Evolutionary conservation across 2,113 vertebrate species (phyloP).

Genomic region (Coreoperca whiteheadi): DNA sequence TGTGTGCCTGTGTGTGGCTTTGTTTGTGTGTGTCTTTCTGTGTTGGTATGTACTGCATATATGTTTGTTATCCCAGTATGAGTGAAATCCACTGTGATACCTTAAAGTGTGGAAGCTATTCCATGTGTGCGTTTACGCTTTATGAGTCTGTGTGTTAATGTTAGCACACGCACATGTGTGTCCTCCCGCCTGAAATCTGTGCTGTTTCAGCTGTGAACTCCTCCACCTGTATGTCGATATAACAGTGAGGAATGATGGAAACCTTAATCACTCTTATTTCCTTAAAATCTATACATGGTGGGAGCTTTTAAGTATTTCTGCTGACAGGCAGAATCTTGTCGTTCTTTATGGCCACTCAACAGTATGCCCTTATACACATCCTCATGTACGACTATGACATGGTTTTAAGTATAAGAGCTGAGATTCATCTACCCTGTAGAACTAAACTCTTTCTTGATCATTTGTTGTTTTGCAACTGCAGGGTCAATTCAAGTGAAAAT

Average conservation of each 20-base stretch:
- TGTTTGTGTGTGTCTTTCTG: neutral
- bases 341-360: slow-evolving; percentile 41
- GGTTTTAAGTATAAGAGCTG: neutral
- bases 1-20: neutral
- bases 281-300: slow-evolving; percentile 46
- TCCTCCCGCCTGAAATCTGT: slow-evolving; percentile 12
- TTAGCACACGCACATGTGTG: neutral
- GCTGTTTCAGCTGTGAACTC: slow-evolving; percentile 35
- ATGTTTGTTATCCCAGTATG: slow-evolving; percentile 5
- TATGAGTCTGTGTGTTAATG: slow-evolving; percentile 11
- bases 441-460: neutral
- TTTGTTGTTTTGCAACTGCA: slow-evolving; percentile 4
- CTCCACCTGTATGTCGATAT: slow-evolving; percentile 47
- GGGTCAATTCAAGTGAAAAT: neutral
- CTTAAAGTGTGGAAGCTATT: slow-evolving; percentile 21
- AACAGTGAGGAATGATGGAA: slow-evolving; percentile 38
- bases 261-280: slow-evolving; percentile 52
- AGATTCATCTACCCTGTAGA: neutral
- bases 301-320: slow-evolving; percentile 49
- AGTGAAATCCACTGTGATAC: slow-evolving; percentile 25
- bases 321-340: slow-evolving; percentile 42
- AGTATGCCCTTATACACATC: slow-evolving; percentile 16
- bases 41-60: neutral
- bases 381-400: slow-evolving; percentile 10
- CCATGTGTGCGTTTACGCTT: slow-evolving; percentile 14